Evolutionary conservation across 2,113 vertebrate genomes (phyloP).

Genomic region (Herpetotheres cachinnans): DNA sequence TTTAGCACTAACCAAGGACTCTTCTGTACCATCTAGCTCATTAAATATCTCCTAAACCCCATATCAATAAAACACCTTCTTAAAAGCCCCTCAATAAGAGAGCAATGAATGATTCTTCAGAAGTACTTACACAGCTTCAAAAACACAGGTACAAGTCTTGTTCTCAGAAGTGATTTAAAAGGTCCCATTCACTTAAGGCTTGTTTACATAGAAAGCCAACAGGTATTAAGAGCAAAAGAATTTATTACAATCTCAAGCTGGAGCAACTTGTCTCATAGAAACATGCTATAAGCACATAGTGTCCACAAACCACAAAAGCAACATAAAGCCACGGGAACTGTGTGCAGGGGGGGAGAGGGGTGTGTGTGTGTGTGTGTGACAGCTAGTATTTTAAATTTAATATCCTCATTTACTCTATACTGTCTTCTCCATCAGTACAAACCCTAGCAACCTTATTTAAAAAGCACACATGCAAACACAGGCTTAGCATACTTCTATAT

Average conservation of each 20-base stretch:
- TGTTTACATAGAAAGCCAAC: background rate
- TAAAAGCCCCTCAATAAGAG: background rate
- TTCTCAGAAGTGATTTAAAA: background rate
- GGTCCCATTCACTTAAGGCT: background rate
- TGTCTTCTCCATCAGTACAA: background rate
- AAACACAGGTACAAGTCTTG: background rate
- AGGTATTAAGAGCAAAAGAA: background rate
- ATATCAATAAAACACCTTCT: background rate
- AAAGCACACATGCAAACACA: background rate
- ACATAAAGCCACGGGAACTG: background rate
- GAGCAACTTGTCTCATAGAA: background rate
- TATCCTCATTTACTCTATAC: background rate
- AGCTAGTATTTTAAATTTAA: background rate
- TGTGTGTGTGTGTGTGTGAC: too few species aligned
- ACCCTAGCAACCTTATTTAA: background rate
- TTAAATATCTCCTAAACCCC: background rate
- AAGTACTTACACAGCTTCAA: background rate
- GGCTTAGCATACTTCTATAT: background rate
- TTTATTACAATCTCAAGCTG: background rate
- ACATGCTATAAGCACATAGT: background rate
- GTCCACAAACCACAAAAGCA: background rate
- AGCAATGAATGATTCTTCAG: background rate
- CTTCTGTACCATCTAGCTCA: background rate
- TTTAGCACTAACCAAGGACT: background rate
- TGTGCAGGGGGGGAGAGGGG: rapidly evolving